These are phyloP conservation scores for Atherinomorus stipes DNA, from an alignment of 2,113 vertebrate species.

Conservation along the genomic window DNA sequence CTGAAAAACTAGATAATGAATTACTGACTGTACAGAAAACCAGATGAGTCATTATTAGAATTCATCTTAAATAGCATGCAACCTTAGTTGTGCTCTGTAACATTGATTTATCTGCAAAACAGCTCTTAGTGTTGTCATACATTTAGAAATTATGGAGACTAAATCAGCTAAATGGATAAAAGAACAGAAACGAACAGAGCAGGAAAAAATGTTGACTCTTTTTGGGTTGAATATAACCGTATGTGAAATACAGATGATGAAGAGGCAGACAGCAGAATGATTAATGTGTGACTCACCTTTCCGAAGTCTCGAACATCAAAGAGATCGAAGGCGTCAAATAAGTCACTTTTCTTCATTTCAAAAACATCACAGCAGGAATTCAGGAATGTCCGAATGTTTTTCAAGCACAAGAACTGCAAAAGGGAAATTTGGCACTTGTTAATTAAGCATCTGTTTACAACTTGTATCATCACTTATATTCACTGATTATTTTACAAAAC, in stretches of 20 bases:
- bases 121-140: neutral
- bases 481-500: neutral
- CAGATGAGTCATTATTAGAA: neutral
- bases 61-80: neutral
- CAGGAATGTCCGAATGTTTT: constrained; percentile 96
- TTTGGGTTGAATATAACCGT: too few species aligned
- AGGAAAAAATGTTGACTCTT: too few species aligned
- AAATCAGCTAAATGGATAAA: neutral
- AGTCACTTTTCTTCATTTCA: constrained; percentile 93
- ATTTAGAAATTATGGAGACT: neutral
- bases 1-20: neutral
- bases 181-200: neutral
- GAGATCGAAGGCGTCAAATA: constrained; percentile 96
- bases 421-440: neutral
- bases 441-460: neutral
- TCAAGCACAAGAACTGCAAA: constrained; percentile 93
- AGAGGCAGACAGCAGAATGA: neutral
- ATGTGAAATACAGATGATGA: too few species aligned
- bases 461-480: neutral
- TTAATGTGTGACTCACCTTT: constrained; percentile 84
- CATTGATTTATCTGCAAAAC: constrained; percentile 1
- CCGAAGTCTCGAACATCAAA: constrained; percentile 96
- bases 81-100: neutral
- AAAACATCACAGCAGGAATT: constrained; percentile 89
- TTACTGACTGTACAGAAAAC: neutral